These are phyloP conservation scores for Bostrychus sinensis DNA, from an alignment of 2,113 vertebrate genomes.

Conservation along the genomic window DNA sequence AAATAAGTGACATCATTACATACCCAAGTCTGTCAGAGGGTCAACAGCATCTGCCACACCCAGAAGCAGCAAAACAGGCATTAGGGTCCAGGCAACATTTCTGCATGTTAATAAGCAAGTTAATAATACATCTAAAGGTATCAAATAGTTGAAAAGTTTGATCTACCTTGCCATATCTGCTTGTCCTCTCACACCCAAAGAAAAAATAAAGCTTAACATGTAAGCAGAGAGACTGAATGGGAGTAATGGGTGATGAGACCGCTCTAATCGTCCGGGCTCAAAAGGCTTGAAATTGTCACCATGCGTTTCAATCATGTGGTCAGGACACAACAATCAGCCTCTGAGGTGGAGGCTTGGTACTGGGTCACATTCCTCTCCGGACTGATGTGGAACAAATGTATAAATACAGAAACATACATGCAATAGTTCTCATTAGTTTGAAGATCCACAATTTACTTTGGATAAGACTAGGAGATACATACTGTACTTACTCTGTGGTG, in stretches of 20 bases:
- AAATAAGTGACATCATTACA: neutral
- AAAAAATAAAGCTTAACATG: neutral
- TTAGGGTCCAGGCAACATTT: constrained; percentile 19
- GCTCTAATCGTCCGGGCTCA: constrained; percentile 5
- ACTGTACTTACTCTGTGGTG: too few species aligned
- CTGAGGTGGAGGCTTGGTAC: constrained; percentile 6
- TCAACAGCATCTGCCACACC: constrained; percentile 28
- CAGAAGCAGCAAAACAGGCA: constrained; percentile 30
- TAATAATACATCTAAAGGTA: neutral
- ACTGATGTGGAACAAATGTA: neutral
- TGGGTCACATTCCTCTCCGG: constrained; percentile 25
- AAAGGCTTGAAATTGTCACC: constrained; percentile 68
- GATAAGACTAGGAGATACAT: too few species aligned
- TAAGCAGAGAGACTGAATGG: neutral
- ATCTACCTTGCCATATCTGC: constrained; percentile 70
- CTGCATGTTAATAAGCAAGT: constrained; percentile 38
- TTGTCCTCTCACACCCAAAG: constrained; percentile 18
- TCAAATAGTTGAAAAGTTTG: neutral
- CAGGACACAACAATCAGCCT: constrained; percentile 34
- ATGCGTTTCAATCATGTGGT: constrained; percentile 66
- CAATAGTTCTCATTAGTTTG: neutral
- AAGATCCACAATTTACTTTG: neutral
- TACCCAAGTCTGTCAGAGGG: constrained; percentile 62
- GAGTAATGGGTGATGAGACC: neutral
- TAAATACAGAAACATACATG: neutral